phyloP scores from a whole-genome alignment of 2,797 vertebrate genomes.

The Rhincodon typus region DNA sequence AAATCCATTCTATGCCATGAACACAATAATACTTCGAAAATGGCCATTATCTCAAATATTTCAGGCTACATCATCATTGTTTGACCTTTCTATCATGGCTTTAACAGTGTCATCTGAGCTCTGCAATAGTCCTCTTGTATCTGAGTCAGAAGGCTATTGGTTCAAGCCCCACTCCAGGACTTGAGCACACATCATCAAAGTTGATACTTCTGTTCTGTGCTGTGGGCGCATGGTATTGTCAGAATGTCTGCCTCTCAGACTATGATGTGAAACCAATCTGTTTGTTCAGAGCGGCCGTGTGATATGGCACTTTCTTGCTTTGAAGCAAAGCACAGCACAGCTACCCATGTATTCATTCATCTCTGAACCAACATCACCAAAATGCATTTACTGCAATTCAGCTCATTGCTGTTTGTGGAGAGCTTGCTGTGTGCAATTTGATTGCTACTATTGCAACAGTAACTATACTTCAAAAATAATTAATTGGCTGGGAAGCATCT shows the following conservation, averaged over 20 bases:
- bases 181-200: not conserved
- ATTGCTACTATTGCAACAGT: no score
- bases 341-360: not conserved
- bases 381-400: not conserved
- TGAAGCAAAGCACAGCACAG: not conserved
- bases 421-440: not conserved
- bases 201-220: not conserved
- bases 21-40: not conserved
- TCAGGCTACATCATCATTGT: not conserved
- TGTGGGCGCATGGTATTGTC: not conserved
- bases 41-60: not conserved
- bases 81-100: not conserved
- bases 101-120: not conserved
- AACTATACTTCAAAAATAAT: not conserved
- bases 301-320: not conserved
- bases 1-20: not conserved
- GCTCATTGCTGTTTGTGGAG: not conserved
- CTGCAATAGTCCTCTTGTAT: not conserved
- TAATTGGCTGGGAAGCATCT: not conserved
- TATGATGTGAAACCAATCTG: not conserved
- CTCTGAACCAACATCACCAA: not conserved
- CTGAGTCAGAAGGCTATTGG: not conserved
- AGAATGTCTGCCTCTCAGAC: not conserved
- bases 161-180: not conserved
- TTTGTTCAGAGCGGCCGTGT: not conserved